These are phyloP conservation scores for Zosterops hypoxanthus DNA, from an alignment of 2,113 vertebrate species.

Conservation along the genomic window DNA sequence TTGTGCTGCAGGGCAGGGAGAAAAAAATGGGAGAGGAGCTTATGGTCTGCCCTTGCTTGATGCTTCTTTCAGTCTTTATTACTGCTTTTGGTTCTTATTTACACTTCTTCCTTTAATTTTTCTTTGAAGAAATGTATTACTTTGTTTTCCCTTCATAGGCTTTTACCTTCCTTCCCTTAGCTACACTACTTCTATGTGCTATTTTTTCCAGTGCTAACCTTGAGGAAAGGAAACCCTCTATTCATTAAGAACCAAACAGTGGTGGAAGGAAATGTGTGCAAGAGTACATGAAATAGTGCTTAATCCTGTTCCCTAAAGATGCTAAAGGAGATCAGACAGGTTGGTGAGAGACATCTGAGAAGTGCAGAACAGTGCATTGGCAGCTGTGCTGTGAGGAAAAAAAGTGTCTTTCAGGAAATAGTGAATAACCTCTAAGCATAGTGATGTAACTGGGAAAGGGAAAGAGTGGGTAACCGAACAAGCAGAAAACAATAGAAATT, in stretches of 20 bases:
- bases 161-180: neutral
- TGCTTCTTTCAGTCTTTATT: neutral
- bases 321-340: neutral
- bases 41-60: neutral
- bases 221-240: neutral
- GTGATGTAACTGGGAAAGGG: neutral
- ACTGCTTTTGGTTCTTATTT: neutral
- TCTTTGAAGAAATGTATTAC: neutral
- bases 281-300: neutral
- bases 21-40: neutral
- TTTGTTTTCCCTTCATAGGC: neutral
- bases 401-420: slow-evolving; percentile 20
- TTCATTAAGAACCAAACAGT: neutral
- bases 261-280: slow-evolving; percentile 10
- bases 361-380: neutral
- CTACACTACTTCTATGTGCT: neutral
- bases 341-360: neutral
- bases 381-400: neutral
- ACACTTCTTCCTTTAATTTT: neutral
- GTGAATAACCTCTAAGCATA: slow-evolving; percentile 24
- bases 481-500: neutral
- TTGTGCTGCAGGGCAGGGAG: neutral
- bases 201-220: neutral
- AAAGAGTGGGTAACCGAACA: neutral
- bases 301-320: neutral